phyloP scores from a whole-genome alignment of 2,888 invertebrate genomes.

The Tenthredo mesomela region DNA sequence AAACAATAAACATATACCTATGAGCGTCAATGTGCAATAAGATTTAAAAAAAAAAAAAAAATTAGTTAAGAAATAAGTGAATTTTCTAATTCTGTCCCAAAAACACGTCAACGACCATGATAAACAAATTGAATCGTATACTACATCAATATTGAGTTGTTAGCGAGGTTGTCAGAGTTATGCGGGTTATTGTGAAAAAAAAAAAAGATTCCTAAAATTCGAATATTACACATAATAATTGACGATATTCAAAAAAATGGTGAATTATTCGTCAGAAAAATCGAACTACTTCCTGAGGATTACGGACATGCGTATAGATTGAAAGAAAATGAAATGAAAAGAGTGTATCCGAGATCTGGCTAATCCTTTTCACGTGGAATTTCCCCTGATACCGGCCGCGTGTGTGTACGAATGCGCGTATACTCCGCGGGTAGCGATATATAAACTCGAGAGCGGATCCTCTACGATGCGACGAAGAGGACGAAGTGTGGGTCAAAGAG shows the following conservation, averaged over 20 bases:
- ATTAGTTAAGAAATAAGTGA: background rate
- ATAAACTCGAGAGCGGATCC: slow-evolving; percentile 16
- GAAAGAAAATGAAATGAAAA: background rate
- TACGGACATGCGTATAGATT: background rate
- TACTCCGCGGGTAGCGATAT: background rate
- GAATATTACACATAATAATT: background rate
- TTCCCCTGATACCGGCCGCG: background rate
- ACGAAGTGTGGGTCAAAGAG: slow-evolving; percentile 69
- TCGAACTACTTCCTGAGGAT: background rate
- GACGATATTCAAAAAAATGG: background rate
- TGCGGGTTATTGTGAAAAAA: background rate
- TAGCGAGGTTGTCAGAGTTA: background rate
- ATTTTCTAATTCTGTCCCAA: background rate
- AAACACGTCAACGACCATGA: background rate
- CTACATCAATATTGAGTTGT: background rate
- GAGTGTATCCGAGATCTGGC: background rate
- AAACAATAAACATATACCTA: too few species aligned
- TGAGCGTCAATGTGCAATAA: too few species aligned
- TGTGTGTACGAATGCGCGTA: background rate
- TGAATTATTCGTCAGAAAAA: background rate
- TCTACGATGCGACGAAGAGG: slow-evolving; percentile 62
- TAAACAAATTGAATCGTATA: background rate
- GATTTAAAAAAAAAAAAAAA: too few species aligned
- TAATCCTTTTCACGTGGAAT: background rate
- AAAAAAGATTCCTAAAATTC: background rate